phyloP scores from a whole-genome alignment of 1,140 invertebrate species.

The Caerostris darwini region DNA sequence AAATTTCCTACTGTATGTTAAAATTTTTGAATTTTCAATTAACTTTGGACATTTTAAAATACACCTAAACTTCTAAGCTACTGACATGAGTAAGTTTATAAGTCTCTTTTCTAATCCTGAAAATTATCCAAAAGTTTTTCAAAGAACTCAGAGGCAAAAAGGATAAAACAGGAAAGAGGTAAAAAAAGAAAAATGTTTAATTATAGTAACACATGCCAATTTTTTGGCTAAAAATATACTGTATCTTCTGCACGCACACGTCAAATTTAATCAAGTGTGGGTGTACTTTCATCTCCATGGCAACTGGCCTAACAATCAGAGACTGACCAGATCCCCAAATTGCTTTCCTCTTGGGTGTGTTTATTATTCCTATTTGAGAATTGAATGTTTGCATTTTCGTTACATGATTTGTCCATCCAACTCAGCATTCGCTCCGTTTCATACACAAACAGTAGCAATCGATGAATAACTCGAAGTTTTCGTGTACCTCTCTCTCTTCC shows the following conservation, averaged over 20 bases:
- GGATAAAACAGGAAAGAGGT: no score
- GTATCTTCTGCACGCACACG: neutral
- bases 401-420: constrained; percentile 32
- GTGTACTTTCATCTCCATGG: constrained; percentile 18
- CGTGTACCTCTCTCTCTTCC: neutral
- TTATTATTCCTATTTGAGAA: constrained; percentile 40
- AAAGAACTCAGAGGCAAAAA: neutral
- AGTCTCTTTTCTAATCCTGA: neutral
- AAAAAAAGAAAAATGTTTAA: neutral
- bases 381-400: constrained; percentile 33
- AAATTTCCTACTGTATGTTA: no score
- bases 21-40: no score
- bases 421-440: neutral
- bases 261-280: constrained; percentile 14
- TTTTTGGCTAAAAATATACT: neutral
- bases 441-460: neutral
- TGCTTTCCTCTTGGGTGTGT: constrained; percentile 24
- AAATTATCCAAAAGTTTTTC: neutral
- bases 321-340: neutral
- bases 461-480: neutral
- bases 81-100: no score
- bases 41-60: no score
- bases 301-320: constrained; percentile 1
- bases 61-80: no score
- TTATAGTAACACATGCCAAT: neutral